A percentile compares a stretch with the other conserved stretches of the same genome.
Evolutionary conservation across 2,797 vertebrate genomes (phyloP).

Genomic region (Tachyglossus aculeatus): DNA sequence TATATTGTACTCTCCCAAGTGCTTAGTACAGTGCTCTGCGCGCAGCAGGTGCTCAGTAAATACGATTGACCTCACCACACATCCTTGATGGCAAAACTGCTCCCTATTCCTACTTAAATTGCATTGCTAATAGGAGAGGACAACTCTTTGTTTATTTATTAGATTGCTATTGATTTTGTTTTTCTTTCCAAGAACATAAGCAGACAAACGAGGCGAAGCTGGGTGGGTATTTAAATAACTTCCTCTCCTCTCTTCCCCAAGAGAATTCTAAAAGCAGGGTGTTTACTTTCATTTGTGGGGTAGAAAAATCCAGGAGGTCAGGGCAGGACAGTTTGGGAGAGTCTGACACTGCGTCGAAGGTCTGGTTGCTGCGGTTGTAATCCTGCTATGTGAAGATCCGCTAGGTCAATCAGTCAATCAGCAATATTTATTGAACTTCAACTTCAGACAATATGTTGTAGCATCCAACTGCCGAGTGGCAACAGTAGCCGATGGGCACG

Average conservation of each 20-base stretch:
- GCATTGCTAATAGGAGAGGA: neutral
- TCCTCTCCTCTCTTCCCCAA: neutral
- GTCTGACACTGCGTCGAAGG: neutral
- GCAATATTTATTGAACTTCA: no score
- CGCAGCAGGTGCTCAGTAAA: no score
- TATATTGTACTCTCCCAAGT: no score
- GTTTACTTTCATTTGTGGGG: neutral
- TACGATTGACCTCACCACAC: no score
- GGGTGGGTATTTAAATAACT: neutral
- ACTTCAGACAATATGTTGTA: no score
- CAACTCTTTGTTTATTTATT: neutral
- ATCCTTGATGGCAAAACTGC: no score
- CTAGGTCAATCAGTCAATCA: no score
- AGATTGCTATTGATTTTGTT: slow-evolving; percentile 2
- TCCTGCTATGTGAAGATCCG: no score
- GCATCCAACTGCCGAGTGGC: no score
- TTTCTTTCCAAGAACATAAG: neutral
- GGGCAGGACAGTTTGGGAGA: neutral
- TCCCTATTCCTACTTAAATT: slow-evolving; percentile 5
- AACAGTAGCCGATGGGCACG: no score
- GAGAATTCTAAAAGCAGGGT: neutral
- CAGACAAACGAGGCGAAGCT: slow-evolving; percentile 3
- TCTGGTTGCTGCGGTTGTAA: no score
- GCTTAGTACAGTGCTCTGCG: no score
- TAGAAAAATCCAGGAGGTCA: neutral